Evolutionary conservation across 23 tunicate genomes (phyloP).

Genomic region (Halocynthia roretzi): DNA sequence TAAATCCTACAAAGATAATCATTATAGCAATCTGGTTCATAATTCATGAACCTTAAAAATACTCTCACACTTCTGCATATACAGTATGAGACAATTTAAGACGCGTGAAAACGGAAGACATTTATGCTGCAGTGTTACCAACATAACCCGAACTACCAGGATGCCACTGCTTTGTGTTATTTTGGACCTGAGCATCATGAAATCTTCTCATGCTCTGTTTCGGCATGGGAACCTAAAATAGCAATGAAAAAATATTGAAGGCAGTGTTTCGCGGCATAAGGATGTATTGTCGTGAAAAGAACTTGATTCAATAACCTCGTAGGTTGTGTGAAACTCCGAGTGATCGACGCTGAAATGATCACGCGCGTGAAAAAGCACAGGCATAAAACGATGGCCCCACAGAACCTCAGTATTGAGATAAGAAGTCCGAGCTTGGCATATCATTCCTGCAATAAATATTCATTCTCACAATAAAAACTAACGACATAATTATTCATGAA

Average conservation of each 20-base stretch:
- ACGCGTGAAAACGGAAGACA: too few species aligned
- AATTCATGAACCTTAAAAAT: too few species aligned
- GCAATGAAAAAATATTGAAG: background rate
- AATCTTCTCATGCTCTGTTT: slow-evolving; percentile 26
- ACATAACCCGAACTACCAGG: too few species aligned
- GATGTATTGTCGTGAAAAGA: background rate
- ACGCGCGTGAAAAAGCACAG: slow-evolving; percentile 55
- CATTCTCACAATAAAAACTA: too few species aligned
- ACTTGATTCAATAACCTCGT: slow-evolving; percentile 40
- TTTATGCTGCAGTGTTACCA: too few species aligned
- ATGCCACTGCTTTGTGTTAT: too few species aligned
- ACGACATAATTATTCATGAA: background rate
- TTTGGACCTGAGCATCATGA: background rate
- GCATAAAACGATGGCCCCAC: slow-evolving; percentile 96
- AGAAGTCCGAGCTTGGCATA: slow-evolving; percentile 97
- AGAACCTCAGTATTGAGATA: slow-evolving; percentile 71
- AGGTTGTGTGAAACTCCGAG: slow-evolving; percentile 75
- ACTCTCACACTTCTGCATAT: too few species aligned
- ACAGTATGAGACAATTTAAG: too few species aligned
- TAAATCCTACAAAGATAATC: too few species aligned
- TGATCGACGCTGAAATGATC: slow-evolving; percentile 92
- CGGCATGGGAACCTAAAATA: slow-evolving; percentile 57
- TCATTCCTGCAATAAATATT: slow-evolving; percentile 53
- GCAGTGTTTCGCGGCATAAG: background rate
- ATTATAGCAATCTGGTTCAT: too few species aligned